A percentile compares a stretch with the other conserved stretches of the same genome.
Evolutionary conservation across 2,888 invertebrate species (phyloP).

Genomic region (Nomada fucata): DNA sequence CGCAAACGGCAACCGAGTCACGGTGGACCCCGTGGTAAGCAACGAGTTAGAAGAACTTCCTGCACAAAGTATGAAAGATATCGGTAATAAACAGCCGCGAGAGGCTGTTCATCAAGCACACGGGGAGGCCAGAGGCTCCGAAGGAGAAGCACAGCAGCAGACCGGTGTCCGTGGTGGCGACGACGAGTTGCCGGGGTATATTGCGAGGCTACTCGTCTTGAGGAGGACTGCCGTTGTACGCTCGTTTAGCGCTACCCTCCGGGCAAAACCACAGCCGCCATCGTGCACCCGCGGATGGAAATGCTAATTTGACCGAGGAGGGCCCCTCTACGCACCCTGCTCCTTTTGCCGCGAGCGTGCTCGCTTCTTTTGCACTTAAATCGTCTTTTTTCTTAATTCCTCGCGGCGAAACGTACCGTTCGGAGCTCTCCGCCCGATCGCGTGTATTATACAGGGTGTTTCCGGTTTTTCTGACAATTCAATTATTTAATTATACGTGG

Average conservation of each 20-base stretch:
- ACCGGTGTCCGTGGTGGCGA: conserved; percentile 50
- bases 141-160: conserved; percentile 21
- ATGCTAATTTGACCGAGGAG: conserved; percentile 76
- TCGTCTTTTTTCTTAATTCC: conserved; percentile 53
- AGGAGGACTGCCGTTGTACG: conserved; percentile 69
- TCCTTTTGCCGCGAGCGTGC: conserved; percentile 47
- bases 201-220: conserved; percentile 74
- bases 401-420: conserved; percentile 49
- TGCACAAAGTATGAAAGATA: conserved; percentile 8
- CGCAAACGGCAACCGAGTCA: not conserved
- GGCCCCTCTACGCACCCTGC: conserved; percentile 61
- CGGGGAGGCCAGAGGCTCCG: not conserved
- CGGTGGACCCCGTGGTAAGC: not conserved
- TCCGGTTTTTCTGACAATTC: not conserved
- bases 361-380: conserved; percentile 51
- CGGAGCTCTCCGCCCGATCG: conserved; percentile 23
- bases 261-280: conserved; percentile 70
- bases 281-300: conserved; percentile 74
- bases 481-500: too few relatives aligned
- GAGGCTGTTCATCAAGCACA: not conserved
- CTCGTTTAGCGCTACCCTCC: conserved; percentile 74
- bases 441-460: not conserved
- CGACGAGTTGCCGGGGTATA: conserved; percentile 63
- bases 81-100: conserved; percentile 15
- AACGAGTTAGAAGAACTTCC: not conserved